A percentile compares a stretch with the other conserved stretches of the same genome.
Evolutionary conservation across 2,797 vertebrate species (phyloP).

Genomic region (Antrozous pallidus): DNA sequence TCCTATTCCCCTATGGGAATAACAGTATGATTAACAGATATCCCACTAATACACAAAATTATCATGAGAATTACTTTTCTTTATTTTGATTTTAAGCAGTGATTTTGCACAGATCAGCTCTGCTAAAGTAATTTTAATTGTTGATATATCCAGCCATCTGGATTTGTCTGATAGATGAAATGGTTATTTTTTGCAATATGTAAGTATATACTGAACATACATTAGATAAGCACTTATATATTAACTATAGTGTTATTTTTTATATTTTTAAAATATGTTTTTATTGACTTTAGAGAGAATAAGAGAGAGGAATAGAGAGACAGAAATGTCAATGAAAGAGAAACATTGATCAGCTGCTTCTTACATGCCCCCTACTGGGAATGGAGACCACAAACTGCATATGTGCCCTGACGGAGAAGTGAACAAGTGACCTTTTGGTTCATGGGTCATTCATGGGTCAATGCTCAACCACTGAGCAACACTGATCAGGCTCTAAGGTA

Average conservation of each 20-base stretch:
- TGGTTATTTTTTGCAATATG: background rate
- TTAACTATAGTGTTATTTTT: background rate
- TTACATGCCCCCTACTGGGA: no score
- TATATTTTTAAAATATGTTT: no score
- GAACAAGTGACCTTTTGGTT: no score
- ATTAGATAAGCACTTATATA: background rate
- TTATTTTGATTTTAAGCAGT: background rate
- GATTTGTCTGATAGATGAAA: background rate
- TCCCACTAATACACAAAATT: background rate
- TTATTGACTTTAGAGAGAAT: no score
- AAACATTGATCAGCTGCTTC: no score
- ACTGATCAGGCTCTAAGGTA: background rate
- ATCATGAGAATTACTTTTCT: background rate
- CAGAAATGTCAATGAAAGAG: no score
- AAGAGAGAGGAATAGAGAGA: no score
- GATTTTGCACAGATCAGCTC: background rate
- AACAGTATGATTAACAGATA: slow-evolving; percentile 1
- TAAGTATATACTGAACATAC: background rate
- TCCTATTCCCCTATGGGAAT: background rate
- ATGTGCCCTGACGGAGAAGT: no score
- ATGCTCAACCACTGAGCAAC: no score
- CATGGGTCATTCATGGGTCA: no score
- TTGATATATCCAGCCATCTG: background rate
- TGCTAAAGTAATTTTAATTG: background rate
- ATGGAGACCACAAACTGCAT: no score